phyloP scores from a whole-genome alignment of 2,113 vertebrate genomes.

The Telmatochromis sp. region DNA sequence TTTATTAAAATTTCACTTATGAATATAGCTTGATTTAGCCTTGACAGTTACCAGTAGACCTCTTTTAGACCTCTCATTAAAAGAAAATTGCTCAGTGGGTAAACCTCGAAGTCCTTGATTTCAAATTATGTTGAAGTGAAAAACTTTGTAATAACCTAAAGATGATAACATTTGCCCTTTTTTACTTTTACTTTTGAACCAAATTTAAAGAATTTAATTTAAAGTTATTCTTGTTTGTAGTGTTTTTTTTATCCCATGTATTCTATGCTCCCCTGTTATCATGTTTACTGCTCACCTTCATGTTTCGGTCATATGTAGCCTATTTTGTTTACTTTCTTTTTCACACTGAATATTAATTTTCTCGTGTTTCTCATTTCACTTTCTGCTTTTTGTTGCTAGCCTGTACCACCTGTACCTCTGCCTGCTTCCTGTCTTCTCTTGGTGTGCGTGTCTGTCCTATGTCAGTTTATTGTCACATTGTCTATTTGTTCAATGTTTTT shows the following conservation, averaged over 20 bases:
- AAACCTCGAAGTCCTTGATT: neutral
- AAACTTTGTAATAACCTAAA: neutral
- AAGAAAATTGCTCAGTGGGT: neutral
- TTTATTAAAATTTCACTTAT: neutral
- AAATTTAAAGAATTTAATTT: neutral
- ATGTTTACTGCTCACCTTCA: neutral
- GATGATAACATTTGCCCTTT: neutral
- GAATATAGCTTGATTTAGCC: neutral
- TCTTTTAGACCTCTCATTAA: neutral
- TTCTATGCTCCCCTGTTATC: neutral
- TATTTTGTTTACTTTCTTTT: neutral
- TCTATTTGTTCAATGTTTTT: neutral
- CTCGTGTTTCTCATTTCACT: accelerated
- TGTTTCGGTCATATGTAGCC: neutral
- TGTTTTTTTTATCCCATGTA: neutral
- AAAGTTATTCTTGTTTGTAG: neutral
- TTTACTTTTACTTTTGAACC: neutral
- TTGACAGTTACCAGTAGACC: neutral
- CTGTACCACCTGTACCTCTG: neutral
- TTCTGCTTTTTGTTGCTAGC: neutral
- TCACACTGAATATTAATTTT: neutral
- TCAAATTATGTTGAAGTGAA: accelerated
- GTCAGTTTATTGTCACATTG: neutral
- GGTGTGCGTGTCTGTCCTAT: neutral
- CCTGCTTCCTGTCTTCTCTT: neutral